These are phyloP conservation scores for Lissonota sp. DNA, from an alignment of 2,888 invertebrate species.

Conservation along the genomic window DNA sequence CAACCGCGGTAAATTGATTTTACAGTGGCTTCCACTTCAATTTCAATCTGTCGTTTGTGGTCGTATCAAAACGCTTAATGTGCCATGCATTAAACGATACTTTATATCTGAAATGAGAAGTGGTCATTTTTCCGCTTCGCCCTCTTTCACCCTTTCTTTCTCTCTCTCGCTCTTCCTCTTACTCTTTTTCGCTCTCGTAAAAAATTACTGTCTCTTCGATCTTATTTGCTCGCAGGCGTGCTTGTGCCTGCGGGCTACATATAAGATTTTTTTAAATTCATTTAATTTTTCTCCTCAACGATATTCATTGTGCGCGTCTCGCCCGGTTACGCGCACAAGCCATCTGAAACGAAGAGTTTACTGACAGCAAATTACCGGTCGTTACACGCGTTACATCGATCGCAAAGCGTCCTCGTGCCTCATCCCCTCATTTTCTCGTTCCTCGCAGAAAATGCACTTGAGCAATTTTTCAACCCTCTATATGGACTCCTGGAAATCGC, in stretches of 20 bases:
- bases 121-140: constrained; percentile 9
- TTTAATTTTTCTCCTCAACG: constrained; percentile 34
- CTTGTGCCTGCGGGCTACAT: constrained; percentile 20
- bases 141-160: constrained; percentile 9
- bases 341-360: constrained; percentile 53
- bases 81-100: constrained; percentile 53
- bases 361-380: constrained; percentile 66
- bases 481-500: neutral
- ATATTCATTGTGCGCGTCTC: constrained; percentile 38
- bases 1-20: constrained; percentile 38
- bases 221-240: constrained; percentile 37
- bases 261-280: constrained; percentile 19
- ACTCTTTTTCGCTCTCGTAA: neutral
- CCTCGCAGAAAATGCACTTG: neutral
- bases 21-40: constrained; percentile 39
- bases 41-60: constrained; percentile 73
- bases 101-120: constrained; percentile 42
- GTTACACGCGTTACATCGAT: constrained; percentile 68
- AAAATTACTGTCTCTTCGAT: constrained; percentile 7
- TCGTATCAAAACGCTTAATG: constrained; percentile 56
- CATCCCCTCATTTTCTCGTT: neutral
- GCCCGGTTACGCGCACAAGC: constrained; percentile 56
- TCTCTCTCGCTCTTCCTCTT: neutral
- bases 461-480: neutral
- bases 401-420: constrained; percentile 41